phyloP scores from a whole-genome alignment of 1,140 invertebrate genomes.

The Drosophila miranda region DNA sequence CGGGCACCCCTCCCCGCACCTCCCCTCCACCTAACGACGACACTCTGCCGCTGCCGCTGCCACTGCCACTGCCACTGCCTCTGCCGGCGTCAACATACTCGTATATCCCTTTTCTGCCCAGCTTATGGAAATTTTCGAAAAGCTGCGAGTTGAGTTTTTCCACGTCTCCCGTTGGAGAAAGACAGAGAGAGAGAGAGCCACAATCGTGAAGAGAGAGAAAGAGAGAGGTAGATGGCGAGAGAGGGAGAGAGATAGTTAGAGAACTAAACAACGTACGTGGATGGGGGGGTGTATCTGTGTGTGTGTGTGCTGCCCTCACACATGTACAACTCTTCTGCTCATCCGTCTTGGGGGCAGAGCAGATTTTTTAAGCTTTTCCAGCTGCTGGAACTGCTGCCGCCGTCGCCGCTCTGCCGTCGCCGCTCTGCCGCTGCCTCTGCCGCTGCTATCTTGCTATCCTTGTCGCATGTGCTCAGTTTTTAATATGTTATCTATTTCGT shows the following conservation, averaged over 20 bases:
- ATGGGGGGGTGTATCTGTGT: conserved; percentile 31
- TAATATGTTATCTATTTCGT: conserved; percentile 80
- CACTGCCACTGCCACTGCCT: neutral
- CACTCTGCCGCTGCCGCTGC: neutral
- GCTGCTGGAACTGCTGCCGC: conserved; percentile 27
- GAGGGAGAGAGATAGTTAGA: conserved; percentile 26
- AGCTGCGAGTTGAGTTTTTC: conserved; percentile 74
- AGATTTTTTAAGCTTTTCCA: conserved; percentile 55
- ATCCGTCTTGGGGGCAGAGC: conserved; percentile 48
- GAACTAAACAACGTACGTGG: conserved; percentile 62
- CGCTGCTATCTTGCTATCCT: conserved; percentile 44
- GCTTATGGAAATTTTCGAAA: conserved; percentile 72
- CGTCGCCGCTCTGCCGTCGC: conserved; percentile 1
- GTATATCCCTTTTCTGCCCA: conserved; percentile 72
- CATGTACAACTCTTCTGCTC: conserved; percentile 72
- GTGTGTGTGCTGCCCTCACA: conserved; percentile 31
- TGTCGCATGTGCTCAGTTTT: conserved; percentile 74
- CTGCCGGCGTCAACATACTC: conserved; percentile 35
- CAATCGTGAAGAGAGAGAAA: conserved; percentile 1
- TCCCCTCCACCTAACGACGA: too few relatives aligned
- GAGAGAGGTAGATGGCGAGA: neutral
- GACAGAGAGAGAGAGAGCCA: conserved; percentile 11
- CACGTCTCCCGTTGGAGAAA: conserved; percentile 2
- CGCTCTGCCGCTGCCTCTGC: neutral
- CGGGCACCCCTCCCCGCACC: conserved; percentile 45